Evolutionary conservation across 2,797 vertebrate genomes (phyloP).

Genomic region (Galagoides demidoff): DNA sequence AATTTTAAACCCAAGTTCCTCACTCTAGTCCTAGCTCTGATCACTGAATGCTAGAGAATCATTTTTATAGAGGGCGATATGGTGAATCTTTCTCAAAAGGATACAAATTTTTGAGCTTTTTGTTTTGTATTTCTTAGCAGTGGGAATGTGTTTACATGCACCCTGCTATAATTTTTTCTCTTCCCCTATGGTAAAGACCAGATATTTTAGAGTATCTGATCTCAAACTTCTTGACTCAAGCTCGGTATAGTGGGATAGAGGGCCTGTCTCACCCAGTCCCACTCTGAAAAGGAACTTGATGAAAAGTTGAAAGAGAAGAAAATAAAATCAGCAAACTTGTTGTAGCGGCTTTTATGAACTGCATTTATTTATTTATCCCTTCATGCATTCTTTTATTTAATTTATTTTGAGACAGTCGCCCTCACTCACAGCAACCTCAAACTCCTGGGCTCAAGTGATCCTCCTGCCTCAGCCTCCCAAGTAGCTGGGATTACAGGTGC

Average conservation of each 20-base stretch:
- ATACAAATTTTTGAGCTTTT: background rate
- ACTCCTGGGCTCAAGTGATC: too few relatives aligned
- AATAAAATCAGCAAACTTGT: background rate
- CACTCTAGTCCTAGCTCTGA: background rate
- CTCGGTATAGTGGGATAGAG: background rate
- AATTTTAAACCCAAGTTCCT: background rate
- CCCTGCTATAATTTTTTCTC: background rate
- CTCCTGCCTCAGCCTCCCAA: too few relatives aligned
- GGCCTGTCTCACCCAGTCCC: background rate
- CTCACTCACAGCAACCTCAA: too few relatives aligned
- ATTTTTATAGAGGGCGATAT: background rate
- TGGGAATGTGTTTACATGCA: background rate
- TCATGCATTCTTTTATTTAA: too few relatives aligned
- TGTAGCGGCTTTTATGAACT: background rate
- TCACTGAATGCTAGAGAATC: background rate
- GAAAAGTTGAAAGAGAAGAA: conserved; percentile 19
- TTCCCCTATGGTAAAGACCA: background rate
- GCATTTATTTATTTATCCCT: background rate
- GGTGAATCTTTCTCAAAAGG: background rate
- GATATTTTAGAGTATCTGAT: background rate
- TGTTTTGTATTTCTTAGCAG: conserved; percentile 1
- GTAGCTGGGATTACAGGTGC: too few relatives aligned
- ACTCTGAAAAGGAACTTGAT: background rate
- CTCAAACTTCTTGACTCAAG: background rate
- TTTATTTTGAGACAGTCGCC: too few relatives aligned